Evolutionary conservation across 2,888 invertebrate genomes (phyloP).

Genomic region (Eilema sororculum): DNA sequence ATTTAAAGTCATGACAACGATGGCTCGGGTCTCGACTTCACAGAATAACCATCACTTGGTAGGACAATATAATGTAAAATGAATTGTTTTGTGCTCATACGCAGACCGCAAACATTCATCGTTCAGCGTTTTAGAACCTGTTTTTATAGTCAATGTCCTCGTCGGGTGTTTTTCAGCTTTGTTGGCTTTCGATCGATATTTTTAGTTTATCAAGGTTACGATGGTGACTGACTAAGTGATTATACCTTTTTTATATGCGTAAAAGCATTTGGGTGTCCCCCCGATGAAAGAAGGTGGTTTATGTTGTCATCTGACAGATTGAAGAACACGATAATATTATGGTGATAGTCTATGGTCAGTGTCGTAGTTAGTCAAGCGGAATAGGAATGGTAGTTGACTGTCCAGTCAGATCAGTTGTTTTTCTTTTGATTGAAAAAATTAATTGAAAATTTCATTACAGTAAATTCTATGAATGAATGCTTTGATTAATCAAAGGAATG

Average conservation of each 20-base stretch:
- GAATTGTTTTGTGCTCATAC: constrained; percentile 43
- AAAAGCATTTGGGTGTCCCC: neutral
- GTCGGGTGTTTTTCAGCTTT: constrained; percentile 23
- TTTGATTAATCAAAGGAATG: too few species aligned
- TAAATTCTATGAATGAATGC: too few species aligned
- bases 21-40: constrained; percentile 25
- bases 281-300: neutral
- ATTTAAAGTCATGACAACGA: constrained; percentile 29
- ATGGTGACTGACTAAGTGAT: neutral
- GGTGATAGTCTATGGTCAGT: neutral
- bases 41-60: constrained; percentile 34
- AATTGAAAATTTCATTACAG: too few species aligned
- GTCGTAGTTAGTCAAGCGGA: neutral
- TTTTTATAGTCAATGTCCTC: constrained; percentile 33
- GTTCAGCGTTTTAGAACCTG: constrained; percentile 35
- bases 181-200: constrained; percentile 21
- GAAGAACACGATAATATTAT: neutral
- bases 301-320: neutral
- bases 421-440: too few species aligned
- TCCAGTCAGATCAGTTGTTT: neutral
- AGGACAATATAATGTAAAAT: constrained; percentile 45
- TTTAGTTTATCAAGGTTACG: constrained; percentile 29
- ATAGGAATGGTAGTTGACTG: neutral
- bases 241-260: neutral
- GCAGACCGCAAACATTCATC: constrained; percentile 45